phyloP scores from a whole-genome alignment of 2,888 invertebrate genomes.

The Zygaena filipendulae region DNA sequence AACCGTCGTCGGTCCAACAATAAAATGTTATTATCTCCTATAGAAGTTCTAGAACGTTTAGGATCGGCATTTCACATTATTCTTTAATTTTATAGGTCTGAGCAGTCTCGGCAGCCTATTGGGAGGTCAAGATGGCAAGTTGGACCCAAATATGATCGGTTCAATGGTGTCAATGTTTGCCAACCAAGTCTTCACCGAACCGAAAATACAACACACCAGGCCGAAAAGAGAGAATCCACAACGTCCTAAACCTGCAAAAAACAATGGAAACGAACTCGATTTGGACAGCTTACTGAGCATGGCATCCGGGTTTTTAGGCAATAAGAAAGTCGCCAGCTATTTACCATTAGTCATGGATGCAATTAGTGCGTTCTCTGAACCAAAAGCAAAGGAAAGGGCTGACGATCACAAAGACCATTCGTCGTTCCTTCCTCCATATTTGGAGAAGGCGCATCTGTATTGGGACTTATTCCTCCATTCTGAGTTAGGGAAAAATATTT shows the following conservation, averaged over 20 bases:
- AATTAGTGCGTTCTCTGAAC: slow-evolving; percentile 69
- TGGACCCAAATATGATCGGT: slow-evolving; percentile 64
- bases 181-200: slow-evolving; percentile 38
- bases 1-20: too few relatives aligned
- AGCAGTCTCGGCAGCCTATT: slow-evolving; percentile 65
- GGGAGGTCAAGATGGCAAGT: slow-evolving; percentile 68
- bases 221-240: slow-evolving; percentile 28
- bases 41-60: too few relatives aligned
- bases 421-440: slow-evolving; percentile 75
- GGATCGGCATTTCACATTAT: too few relatives aligned
- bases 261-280: slow-evolving; percentile 57
- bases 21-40: too few relatives aligned
- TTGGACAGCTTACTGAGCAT: slow-evolving; percentile 62
- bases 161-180: slow-evolving; percentile 58
- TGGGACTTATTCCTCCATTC: slow-evolving; percentile 85
- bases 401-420: slow-evolving; percentile 77
- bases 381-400: slow-evolving; percentile 69
- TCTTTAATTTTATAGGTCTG: too few relatives aligned
- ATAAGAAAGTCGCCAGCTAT: slow-evolving; percentile 48
- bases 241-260: too few relatives aligned
- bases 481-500: slow-evolving; percentile 78
- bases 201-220: slow-evolving; percentile 22
- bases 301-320: slow-evolving; percentile 65
- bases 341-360: slow-evolving; percentile 77
- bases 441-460: slow-evolving; percentile 72